phyloP scores from a whole-genome alignment of 2,888 invertebrate species.

The Tiliacea aurago region DNA sequence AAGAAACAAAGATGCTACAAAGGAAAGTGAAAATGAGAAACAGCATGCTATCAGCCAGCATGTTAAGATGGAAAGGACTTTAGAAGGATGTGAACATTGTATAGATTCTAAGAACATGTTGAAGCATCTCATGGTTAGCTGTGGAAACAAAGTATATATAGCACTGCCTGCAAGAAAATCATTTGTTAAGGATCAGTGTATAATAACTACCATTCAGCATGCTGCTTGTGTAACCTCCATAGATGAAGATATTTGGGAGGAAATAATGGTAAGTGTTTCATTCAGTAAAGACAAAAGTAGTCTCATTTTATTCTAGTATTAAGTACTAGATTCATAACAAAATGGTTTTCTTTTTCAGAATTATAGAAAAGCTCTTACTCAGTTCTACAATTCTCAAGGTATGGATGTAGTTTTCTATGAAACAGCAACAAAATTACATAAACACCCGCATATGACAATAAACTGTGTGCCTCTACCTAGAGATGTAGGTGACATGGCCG shows the following conservation, averaged over 20 bases:
- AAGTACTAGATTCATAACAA: background rate
- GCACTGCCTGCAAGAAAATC: constrained; percentile 95
- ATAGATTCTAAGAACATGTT: constrained; percentile 94
- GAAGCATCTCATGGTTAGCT: constrained; percentile 96
- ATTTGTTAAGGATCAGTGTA: constrained; percentile 95
- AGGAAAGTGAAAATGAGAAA: constrained; percentile 91
- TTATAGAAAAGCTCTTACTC: constrained; percentile 94
- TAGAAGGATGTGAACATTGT: constrained; percentile 96
- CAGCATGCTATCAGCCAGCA: constrained; percentile 94
- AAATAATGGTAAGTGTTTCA: constrained; percentile 92
- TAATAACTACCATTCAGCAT: constrained; percentile 96
- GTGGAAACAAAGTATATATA: constrained; percentile 96
- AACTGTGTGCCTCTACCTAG: constrained; percentile 97
- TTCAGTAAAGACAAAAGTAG: background rate
- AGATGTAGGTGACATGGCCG: constrained; percentile 96
- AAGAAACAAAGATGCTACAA: constrained; percentile 91
- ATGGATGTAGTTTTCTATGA: constrained; percentile 98
- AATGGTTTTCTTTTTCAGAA: constrained; percentile 84
- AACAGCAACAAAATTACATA: constrained; percentile 93
- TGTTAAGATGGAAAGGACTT: constrained; percentile 91
- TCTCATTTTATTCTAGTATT: background rate
- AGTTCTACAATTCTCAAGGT: constrained; percentile 93
- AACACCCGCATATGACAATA: constrained; percentile 95
- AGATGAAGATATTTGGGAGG: constrained; percentile 98
- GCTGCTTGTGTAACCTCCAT: constrained; percentile 94